Percentiles rank a stretch among this genome's conserved stretches.
These are phyloP conservation scores for Pithys albifrons DNA, from an alignment of 2,113 vertebrate species.

Conservation along the genomic window DNA sequence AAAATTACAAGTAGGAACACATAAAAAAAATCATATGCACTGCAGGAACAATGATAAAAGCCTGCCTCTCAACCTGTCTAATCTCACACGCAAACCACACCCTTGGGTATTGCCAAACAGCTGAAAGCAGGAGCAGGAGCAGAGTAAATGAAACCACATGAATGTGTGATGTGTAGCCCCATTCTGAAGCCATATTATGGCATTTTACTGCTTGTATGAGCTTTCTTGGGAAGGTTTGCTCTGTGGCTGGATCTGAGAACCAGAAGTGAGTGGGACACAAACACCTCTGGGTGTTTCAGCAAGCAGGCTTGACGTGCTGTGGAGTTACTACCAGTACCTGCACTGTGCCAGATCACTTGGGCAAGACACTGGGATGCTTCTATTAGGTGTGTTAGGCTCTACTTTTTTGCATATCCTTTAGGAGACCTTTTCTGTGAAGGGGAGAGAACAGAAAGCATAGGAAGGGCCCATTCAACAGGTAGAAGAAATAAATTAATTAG, in stretches of 20 bases:
- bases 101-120: conserved; percentile 47
- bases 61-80: conserved; percentile 61
- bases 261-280: neutral
- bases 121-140: conserved; percentile 15
- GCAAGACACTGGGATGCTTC: neutral
- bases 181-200: neutral
- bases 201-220: neutral
- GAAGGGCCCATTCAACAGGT: neutral
- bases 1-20: conserved; percentile 67
- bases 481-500: neutral
- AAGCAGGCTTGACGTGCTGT: neutral
- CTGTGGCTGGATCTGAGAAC: neutral
- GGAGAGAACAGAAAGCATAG: neutral
- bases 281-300: neutral
- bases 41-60: conserved; percentile 59
- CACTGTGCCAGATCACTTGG: neutral
- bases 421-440: neutral
- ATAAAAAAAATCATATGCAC: conserved; percentile 43
- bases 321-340: neutral
- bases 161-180: neutral
- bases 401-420: neutral
- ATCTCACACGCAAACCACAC: conserved; percentile 55
- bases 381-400: neutral
- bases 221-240: neutral
- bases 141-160: conserved; percentile 25